Evolutionary conservation across 2,113 vertebrate species (phyloP).

Genomic region (Meleagris gallopavo): DNA sequence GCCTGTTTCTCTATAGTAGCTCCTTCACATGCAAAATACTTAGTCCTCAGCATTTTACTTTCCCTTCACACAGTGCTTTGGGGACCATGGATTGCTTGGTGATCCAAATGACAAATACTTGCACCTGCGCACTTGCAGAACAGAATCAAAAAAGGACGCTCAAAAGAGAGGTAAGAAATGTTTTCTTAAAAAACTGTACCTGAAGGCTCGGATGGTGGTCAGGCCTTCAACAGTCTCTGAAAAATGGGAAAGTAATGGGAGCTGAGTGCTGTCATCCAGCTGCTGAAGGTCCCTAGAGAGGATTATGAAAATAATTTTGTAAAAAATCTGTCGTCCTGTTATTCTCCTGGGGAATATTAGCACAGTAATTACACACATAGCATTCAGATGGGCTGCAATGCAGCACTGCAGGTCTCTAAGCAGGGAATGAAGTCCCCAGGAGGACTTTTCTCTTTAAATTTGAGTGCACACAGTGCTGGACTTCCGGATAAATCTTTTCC

Average conservation of each 20-base stretch:
- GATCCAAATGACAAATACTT: not conserved
- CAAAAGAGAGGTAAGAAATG: not conserved
- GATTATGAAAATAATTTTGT: not conserved
- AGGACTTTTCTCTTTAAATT: not conserved
- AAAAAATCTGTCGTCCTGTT: not conserved
- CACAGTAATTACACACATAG: not conserved
- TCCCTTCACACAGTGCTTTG: not conserved
- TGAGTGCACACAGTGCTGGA: not conserved
- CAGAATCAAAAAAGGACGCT: not conserved
- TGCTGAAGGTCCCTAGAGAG: conserved; percentile 93
- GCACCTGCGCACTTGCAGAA: not conserved
- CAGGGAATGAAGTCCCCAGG: not conserved
- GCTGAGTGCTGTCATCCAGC: conserved; percentile 94
- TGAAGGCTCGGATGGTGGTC: conserved; percentile 95
- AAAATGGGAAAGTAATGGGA: conserved; percentile 94
- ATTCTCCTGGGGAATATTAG: not conserved
- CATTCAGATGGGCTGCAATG: not conserved
- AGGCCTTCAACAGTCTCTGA: conserved; percentile 97
- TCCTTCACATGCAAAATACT: not conserved
- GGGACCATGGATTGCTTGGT: not conserved
- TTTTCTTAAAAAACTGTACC: conserved; percentile 76
- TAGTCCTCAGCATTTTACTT: not conserved
- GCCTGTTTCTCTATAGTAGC: not conserved
- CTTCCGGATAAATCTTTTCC: not conserved
- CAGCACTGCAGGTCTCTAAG: not conserved